Conservation (phyloP, 2,113 vertebrate genomes). For the Pimephales promelas region DNA sequence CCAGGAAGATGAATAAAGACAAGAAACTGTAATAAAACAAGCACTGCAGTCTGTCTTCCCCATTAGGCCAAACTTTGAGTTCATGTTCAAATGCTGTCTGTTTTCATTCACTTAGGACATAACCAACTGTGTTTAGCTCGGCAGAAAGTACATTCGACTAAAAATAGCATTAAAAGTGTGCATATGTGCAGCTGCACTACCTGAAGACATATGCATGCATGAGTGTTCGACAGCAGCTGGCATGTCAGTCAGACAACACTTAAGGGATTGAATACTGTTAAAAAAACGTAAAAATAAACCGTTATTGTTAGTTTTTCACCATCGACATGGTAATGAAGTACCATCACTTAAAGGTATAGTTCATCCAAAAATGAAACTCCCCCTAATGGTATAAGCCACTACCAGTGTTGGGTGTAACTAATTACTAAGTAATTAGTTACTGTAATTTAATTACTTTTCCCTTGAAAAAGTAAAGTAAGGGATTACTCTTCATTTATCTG, state of each 20-base stretch:
- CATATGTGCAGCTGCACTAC: neutral
- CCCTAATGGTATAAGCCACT: neutral
- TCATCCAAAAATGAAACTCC: neutral
- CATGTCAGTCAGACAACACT: neutral
- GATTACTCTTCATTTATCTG: too few relatives aligned
- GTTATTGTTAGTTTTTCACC: neutral
- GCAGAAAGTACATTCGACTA: neutral
- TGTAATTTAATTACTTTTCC: too few relatives aligned
- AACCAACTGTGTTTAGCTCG: neutral
- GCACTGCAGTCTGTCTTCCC: neutral
- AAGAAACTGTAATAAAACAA: conserved; percentile 1
- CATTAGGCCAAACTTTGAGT: neutral
- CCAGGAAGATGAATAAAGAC: conserved; percentile 4
- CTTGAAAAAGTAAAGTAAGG: too few relatives aligned
- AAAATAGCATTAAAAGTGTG: conserved; percentile 1
- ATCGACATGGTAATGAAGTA: neutral
- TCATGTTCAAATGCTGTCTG: neutral
- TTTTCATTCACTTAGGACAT: conserved; percentile 2
- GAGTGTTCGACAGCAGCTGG: conserved; percentile 16
- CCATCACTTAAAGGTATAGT: neutral
- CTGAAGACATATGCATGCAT: conserved; percentile 28
- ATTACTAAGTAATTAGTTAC: too few relatives aligned
- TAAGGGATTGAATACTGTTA: neutral
- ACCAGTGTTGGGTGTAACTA: too few relatives aligned
- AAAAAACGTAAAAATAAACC: neutral